A percentile compares a stretch with the other conserved stretches of the same genome.
Evolutionary conservation across 30 jellyfish, hydroid and myxozoan genomes (phyloP).

Genomic region (Rhopilema esculentum): DNA sequence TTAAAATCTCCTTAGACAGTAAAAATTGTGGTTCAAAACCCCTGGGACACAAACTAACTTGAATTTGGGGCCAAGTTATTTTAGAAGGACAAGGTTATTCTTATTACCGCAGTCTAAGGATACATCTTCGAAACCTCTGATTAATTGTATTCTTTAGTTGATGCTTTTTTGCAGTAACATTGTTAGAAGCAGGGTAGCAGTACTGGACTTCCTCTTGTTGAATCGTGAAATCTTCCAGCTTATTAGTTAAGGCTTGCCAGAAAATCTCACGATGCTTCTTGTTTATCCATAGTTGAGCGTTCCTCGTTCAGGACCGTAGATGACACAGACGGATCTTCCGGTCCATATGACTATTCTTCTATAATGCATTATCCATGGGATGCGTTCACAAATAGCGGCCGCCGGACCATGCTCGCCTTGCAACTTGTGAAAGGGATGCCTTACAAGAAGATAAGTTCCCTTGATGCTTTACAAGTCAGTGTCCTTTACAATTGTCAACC

Average conservation of each 20-base stretch:
- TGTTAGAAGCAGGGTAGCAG: too few species aligned
- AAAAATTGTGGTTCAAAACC: too few species aligned
- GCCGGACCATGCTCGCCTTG: conserved; percentile 54
- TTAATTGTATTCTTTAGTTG: too few species aligned
- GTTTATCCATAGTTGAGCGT: conserved; percentile 17
- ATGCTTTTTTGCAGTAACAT: too few species aligned
- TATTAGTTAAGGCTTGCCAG: not conserved
- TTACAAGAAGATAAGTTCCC: conserved; percentile 33
- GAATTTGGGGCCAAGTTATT: too few species aligned
- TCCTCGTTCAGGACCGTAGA: conserved; percentile 41
- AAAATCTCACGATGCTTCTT: not conserved
- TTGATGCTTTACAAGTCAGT: conserved; percentile 64
- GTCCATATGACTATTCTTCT: conserved; percentile 72
- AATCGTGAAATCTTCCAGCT: too few species aligned
- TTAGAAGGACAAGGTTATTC: too few species aligned
- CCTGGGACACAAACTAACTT: too few species aligned
- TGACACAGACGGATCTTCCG: conserved; percentile 61
- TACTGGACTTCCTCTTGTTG: too few species aligned
- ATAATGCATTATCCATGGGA: conserved; percentile 83
- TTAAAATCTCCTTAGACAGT: too few species aligned
- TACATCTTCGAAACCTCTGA: too few species aligned
- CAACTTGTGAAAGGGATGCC: conserved; percentile 45
- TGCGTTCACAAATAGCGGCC: conserved; percentile 65
- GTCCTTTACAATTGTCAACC: conserved; percentile 50
- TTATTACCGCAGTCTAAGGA: too few species aligned